A percentile compares a stretch with the other conserved stretches of the same genome.
Evolutionary conservation across 2,113 vertebrate genomes (phyloP).

Genomic region (Rattus rattus): DNA sequence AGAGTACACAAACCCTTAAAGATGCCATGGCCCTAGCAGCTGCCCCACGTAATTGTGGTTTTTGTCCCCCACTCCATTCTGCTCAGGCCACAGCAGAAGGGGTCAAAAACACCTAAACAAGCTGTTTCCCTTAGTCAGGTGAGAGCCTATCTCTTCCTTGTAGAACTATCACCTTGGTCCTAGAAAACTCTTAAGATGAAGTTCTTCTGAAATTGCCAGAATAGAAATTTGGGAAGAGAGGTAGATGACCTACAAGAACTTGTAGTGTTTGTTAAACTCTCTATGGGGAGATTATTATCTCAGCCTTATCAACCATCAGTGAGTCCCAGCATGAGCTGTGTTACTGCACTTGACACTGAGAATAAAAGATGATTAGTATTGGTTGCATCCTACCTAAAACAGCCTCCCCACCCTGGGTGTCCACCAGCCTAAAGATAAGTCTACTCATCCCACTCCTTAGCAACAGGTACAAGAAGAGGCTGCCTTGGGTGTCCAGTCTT

Average conservation of each 20-base stretch:
- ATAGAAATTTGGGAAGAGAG: neutral
- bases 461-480: neutral
- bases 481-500: neutral
- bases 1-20: neutral
- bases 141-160: neutral
- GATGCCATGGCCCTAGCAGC: neutral
- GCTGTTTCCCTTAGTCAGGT: neutral
- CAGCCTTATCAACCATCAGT: neutral
- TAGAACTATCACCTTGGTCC: constrained; percentile 5
- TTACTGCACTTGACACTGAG: neutral
- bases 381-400: neutral
- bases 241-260: neutral
- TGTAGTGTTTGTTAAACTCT: neutral
- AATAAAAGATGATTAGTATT: neutral
- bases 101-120: neutral
- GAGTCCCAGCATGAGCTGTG: neutral
- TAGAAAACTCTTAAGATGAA: neutral
- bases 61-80: neutral
- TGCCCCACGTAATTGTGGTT: neutral
- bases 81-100: neutral
- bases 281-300: neutral
- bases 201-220: constrained; percentile 10
- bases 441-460: neutral
- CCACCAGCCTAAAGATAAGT: neutral
- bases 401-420: neutral